Conservation (phyloP, 2,113 vertebrate genomes). For the Plotosus lineatus region DNA sequence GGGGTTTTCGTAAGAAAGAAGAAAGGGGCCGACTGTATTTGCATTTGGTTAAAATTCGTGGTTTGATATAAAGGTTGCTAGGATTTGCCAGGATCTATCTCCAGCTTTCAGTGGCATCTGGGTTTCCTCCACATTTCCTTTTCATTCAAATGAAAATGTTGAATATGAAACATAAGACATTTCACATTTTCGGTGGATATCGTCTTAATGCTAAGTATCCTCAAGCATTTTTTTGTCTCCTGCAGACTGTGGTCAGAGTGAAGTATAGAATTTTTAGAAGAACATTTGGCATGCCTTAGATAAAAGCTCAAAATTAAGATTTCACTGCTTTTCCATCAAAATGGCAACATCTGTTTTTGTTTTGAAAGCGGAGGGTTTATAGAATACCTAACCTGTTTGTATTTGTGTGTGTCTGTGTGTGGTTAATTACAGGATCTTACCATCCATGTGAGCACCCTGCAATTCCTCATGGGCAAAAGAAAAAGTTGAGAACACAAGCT, state of each 20-base stretch:
- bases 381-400: constrained; percentile 28
- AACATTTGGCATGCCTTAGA: constrained; percentile 53
- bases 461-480: background rate
- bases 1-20: no score
- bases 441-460: background rate
- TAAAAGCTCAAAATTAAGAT: constrained; percentile 61
- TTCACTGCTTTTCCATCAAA: constrained; percentile 49
- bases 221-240: constrained; percentile 4
- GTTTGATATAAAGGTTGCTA: background rate
- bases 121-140: constrained; percentile 20
- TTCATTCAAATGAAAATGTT: constrained; percentile 6
- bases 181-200: constrained; percentile 26
- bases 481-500: background rate
- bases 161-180: constrained; percentile 14
- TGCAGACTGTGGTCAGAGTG: background rate
- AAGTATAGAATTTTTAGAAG: constrained; percentile 25
- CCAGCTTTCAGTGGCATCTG: constrained; percentile 14
- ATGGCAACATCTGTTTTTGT: constrained; percentile 63
- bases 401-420: constrained; percentile 11
- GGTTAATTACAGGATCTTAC: constrained; percentile 22
- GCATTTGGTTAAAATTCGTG: constrained; percentile 1
- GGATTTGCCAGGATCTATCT: background rate
- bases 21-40: no score
- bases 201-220: constrained; percentile 4
- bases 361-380: constrained; percentile 52